Percentiles rank a stretch among this genome's conserved stretches.
Evolutionary conservation across 1,140 invertebrate genomes (phyloP).

Genomic region (Coenobita brevimanus): DNA sequence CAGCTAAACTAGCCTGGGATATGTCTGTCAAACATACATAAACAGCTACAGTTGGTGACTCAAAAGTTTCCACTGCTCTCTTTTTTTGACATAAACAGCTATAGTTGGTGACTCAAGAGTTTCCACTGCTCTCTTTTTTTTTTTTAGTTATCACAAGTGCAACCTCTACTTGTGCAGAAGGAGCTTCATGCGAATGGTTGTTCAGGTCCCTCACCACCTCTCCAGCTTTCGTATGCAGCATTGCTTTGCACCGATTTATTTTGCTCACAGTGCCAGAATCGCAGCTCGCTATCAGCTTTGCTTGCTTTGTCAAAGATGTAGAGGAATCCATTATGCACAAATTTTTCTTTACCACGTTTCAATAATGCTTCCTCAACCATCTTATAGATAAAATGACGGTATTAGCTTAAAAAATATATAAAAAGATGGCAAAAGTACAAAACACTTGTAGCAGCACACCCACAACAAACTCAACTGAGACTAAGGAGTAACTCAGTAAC

Average conservation of each 20-base stretch:
- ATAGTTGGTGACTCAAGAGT: background rate
- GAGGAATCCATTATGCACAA: slow-evolving; percentile 11
- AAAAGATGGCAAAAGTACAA: background rate
- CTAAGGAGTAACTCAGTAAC: background rate
- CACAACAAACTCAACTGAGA: background rate
- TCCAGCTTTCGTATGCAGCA: background rate
- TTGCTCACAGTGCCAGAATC: too few relatives aligned
- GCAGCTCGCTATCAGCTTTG: background rate
- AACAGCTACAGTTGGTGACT: background rate
- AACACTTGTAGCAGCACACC: background rate
- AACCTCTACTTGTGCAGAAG: slow-evolving; percentile 15
- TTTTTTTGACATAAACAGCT: slow-evolving; percentile 26
- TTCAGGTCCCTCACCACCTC: slow-evolving; percentile 3
- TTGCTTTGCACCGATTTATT: too few relatives aligned
- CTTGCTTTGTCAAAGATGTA: slow-evolving; percentile 18
- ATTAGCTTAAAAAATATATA: background rate
- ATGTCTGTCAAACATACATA: slow-evolving; percentile 42
- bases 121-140: background rate
- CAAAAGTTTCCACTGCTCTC: background rate
- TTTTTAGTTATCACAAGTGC: slow-evolving; percentile 11
- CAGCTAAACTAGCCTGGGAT: slow-evolving; percentile 14
- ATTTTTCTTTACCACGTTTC: slow-evolving; percentile 22
- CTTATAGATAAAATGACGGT: background rate
- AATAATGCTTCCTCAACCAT: slow-evolving; percentile 1
- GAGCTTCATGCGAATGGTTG: slow-evolving; percentile 14